phyloP scores from a whole-genome alignment of 2,888 invertebrate species.

The Drosophila recens region DNA sequence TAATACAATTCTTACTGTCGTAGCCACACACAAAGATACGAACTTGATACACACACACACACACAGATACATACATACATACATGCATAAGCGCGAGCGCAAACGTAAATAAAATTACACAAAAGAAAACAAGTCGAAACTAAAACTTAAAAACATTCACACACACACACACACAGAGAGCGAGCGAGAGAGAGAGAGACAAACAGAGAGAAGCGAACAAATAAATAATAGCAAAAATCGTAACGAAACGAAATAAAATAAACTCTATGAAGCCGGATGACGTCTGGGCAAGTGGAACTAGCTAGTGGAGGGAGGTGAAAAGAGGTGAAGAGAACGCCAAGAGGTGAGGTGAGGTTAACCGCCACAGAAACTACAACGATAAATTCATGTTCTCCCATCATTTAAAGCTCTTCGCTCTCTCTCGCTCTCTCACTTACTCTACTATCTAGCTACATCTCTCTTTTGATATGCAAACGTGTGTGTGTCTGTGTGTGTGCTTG shows the following conservation, averaged over 20 bases:
- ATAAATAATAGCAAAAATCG: conserved; percentile 79
- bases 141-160: conserved; percentile 67
- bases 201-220: conserved; percentile 60
- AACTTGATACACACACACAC: conserved; percentile 74
- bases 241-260: conserved; percentile 79
- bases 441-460: conserved; percentile 18
- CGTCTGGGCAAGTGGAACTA: conserved; percentile 42
- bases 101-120: conserved; percentile 77
- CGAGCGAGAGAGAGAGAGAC: conserved; percentile 13
- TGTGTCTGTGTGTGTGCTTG: conserved; percentile 25
- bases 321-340: background rate
- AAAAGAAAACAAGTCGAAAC: conserved; percentile 79
- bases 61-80: background rate
- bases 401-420: conserved; percentile 17
- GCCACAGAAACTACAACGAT: conserved; percentile 66
- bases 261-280: conserved; percentile 75
- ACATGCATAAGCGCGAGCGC: conserved; percentile 29
- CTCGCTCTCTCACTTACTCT: conserved; percentile 16
- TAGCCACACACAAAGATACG: conserved; percentile 65
- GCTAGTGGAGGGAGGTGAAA: background rate
- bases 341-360: conserved; percentile 65
- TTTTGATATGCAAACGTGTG: conserved; percentile 3
- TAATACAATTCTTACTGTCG: conserved; percentile 79
- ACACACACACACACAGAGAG: conserved; percentile 56
- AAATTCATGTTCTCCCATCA: conserved; percentile 67